Evolutionary conservation across 2,113 vertebrate genomes (phyloP), one percentile per base, ranked within the genome.

Genomic region (Merops nubicus): DNA sequence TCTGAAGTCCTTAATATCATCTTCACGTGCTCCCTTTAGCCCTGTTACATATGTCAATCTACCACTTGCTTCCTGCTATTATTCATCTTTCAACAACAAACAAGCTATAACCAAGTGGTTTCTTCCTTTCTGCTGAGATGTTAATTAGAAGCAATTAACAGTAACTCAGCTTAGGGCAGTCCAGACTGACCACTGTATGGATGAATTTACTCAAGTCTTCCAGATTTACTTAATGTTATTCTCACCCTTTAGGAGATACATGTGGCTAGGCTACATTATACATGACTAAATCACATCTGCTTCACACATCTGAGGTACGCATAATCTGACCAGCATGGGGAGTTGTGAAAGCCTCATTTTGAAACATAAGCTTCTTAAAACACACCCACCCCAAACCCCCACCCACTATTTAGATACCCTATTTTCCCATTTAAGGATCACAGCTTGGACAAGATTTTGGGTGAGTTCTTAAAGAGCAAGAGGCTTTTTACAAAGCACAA

Each of bases 361-460:
- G 67, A 93, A 96, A 93, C 33, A 34, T 23, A 83, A 93, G n/a
- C 70, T 80, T 65, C 57, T 92, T 90, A 83, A 95, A 76, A 78
- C 60, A 83, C 78, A 69, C 54, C 68, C 38, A 60, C 25, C 26
- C 31, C 5, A 67, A 28, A 11, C 33, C 36, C 36, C 70, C 77
- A 82, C 70, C 67, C 33, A 47, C 31, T 31, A 29, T 40, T 80
- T 26, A 43, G 29, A 80, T 9, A 36, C 8, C 45, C 36, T 21
- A 29, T 72, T 62, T 83, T 85, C 88, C 74, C 70, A 85, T 17
- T 14, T 45, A 65, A 73, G 29, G 50, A 65, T 73, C 70, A 60
- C 36, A 82, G 20, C n/a, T 26, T 31, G 2, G 16, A 62, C 25
- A 48, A 40, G 21, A 9, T 73, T 43, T 56, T 31, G 40, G 5